Evolutionary conservation across 2,888 invertebrate genomes (phyloP), one percentile per base, ranked within the genome.

Genomic region (Apamea epomidion): DNA sequence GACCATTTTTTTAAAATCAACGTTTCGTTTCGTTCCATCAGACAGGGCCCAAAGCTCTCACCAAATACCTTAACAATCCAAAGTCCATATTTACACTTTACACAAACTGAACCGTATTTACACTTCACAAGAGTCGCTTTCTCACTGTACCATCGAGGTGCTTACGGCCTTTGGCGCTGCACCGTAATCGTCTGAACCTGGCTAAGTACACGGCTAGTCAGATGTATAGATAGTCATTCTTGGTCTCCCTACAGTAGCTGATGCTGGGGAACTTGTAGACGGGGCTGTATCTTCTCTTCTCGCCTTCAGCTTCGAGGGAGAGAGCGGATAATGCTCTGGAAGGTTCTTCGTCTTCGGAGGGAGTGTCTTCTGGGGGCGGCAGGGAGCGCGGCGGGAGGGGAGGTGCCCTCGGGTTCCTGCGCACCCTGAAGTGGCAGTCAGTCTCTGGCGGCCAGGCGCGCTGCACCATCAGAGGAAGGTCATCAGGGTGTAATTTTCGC

Each of bases 401-500:
- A 0, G 98, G 98, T 88, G 98, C 98, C 90, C 98, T 98, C 0
- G 98, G 98, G 96, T 98, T 98, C 87, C 98, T 97, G 80, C 98
- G 97, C 81, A 99, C 98, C 67, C 99, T 97, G 95, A 99, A 98
- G 95, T 99, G 98, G 91, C 98, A 98, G 92, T 98, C 97, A 78
- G 97, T 97, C 93, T 97, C 98, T 14, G 98, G 95, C 80, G 98
- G 97, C 98, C 98, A 98, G 18, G 98, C 97, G 89, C 98, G 98
- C 93, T 99, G 99, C 58, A 99, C 98, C 89, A 98, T 97, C 45
- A 99, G 97, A 0, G 99, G 99, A 84, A 98, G 97, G 94, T 99
- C 99, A 89, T 99, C 99, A 0, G 98, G 98, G 94, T 99, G 99
- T 62, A 99, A 95, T 95, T 99, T 99, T 80, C 99, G 97, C 94